phyloP scores from a whole-genome alignment of 2,113 vertebrate species.

The Prolemur simus region DNA sequence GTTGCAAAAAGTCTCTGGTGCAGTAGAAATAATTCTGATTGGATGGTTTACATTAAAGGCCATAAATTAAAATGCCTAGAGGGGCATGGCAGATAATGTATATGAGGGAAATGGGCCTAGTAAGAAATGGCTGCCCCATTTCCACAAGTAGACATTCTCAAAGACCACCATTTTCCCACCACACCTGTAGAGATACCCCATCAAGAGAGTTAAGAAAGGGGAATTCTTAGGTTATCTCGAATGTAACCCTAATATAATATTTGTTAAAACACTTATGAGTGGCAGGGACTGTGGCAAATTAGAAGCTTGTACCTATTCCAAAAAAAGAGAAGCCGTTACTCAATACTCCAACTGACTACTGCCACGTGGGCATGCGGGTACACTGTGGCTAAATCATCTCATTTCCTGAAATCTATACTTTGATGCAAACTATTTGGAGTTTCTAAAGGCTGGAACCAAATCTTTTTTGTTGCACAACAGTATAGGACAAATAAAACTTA shows the following conservation, averaged over 20 bases:
- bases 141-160: not conserved
- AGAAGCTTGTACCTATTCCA: not conserved
- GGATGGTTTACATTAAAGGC: not conserved
- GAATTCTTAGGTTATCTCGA: not conserved
- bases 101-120: not conserved
- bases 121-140: not conserved
- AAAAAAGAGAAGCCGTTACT: not conserved
- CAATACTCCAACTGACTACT: not conserved
- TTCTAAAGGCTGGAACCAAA: not conserved
- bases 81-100: not conserved
- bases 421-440: not conserved
- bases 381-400: not conserved
- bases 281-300: not conserved
- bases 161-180: not conserved
- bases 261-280: not conserved
- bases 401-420: not conserved
- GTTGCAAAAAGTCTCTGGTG: not conserved
- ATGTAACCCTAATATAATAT: not conserved
- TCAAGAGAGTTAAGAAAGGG: not conserved
- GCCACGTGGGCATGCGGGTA: not conserved
- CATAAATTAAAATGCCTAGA: slow-evolving; percentile 22
- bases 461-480: not conserved
- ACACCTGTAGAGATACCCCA: not conserved
- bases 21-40: not conserved
- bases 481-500: not conserved